Evolutionary conservation across 2,113 vertebrate species (phyloP), one percentile per base, ranked within the genome.

Genomic region (Toxotes chatareus): DNA sequence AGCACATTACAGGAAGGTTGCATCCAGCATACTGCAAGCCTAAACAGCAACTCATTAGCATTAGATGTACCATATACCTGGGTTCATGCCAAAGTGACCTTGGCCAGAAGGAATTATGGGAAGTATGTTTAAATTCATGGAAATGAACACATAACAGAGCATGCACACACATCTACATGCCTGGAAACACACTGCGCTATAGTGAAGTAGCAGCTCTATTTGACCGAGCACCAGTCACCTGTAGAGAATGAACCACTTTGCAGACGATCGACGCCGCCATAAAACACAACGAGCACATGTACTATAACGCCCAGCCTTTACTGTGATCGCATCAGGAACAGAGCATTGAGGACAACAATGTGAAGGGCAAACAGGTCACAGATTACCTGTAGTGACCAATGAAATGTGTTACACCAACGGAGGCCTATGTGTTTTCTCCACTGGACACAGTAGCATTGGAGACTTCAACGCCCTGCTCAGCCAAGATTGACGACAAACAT

Each of bases 211-310:
- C 46, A 38, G 46, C 55, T 85, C 80, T 73, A 51, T 89, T 46
- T 90, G 83, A 89, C 63, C 36, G 64, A 86, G 82, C 84, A 70
- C 34, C 74, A 88, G 85, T 89, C 82, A 91, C 88, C 85, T 89
- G 86, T 82, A 46, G 85, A 85, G 76, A 93, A 90, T 90, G 55
- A 92, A 91, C 79, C 84, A 79, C 87, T 88, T 88, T 92, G 81
- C 51, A 84, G 63, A 83, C 42, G 16, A 88, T 89, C 76, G 63
- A 7, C 23, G 0, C 36, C 19, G 46, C 71, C 81, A 80, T 90
- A 87, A 91, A 90, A 81, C 46, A 88, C 23, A 38, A 71, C 13
- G 76, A 78, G n/a, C 60, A 55, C 40, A 14, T 80, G 79, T 72
- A 80, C 64, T 36, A 14, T 47, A 77, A 79, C 63, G 59, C 42